Base-by-base conservation (phyloP, 2,888 invertebrate genomes). In the Trissoscelio sp. region DNA sequence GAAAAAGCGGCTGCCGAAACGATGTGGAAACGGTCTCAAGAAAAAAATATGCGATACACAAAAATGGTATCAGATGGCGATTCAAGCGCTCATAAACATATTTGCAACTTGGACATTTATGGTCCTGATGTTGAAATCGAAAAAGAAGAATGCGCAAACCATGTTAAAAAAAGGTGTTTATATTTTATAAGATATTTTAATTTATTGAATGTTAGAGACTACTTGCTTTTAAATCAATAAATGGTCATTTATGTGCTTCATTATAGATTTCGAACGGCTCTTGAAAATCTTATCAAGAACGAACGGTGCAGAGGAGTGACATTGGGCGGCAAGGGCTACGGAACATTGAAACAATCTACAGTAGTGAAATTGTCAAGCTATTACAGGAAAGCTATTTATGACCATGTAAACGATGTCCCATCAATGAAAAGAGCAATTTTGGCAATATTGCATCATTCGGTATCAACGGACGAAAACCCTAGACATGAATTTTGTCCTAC, bases 151-250 rank as follows among this genome's bases (percentile, higher is more conserved):
- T 69, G 67, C 28, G 77, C 83, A 4, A 79, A 73, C 39, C 84
- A 86, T 24, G 83, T 85, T 12, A 84, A 86, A 34, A 87, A 87
- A 53, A 42, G 86, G 55, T 86, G 20, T 42, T 55, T 22, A 57
- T 60, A n/a, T 46, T 18, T n/a, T n/a, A n/a, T n/a, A n/a, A n/a
- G n/a, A n/a, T n/a, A n/a, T n/a, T n/a, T n/a, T n/a, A n/a, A n/a
- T n/a, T n/a, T n/a, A n/a, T n/a, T n/a, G n/a, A n/a, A n/a, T n/a
- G n/a, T n/a, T n/a, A n/a, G n/a, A n/a, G n/a, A n/a, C n/a, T n/a
- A n/a, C n/a, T n/a, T n/a, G n/a, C 12, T 44, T 0, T 18, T 28
- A n/a, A n/a, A n/a, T n/a, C n/a, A n/a, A n/a, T n/a, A n/a, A n/a
- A n/a, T n/a, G n/a, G n/a, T n/a, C n/a, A n/a, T n/a, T n/a, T n/a